These are phyloP conservation scores for Okamejei kenojei DNA, from an alignment of 2,797 vertebrate genomes.

Conservation along the genomic window DNA sequence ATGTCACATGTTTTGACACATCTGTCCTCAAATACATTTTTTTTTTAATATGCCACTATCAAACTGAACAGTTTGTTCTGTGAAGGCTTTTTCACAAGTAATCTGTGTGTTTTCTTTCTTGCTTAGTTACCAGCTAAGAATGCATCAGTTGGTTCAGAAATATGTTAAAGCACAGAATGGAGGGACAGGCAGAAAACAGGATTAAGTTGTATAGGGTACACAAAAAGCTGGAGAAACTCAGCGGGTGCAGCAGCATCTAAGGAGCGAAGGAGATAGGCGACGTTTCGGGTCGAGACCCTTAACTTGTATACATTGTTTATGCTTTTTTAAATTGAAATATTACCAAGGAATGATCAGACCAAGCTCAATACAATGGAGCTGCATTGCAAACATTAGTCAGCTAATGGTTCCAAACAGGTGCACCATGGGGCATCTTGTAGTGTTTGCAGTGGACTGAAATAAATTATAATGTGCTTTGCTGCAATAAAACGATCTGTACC, in stretches of 20 bases:
- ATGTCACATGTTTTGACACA: neutral
- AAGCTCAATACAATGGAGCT: neutral
- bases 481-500: neutral
- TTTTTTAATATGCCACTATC: neutral
- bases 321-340: neutral
- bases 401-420: neutral
- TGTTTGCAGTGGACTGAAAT: neutral
- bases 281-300: too few relatives aligned
- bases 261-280: too few relatives aligned
- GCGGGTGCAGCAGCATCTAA: too few relatives aligned
- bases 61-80: neutral
- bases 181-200: neutral
- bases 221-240: too few relatives aligned
- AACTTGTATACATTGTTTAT: neutral
- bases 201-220: conserved; percentile 6
- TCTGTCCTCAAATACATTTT: neutral
- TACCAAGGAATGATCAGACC: neutral
- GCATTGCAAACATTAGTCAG: neutral
- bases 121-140: neutral
- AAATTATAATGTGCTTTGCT: neutral
- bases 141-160: neutral
- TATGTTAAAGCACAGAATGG: neutral
- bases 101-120: too few relatives aligned
- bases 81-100: neutral
- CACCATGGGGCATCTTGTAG: neutral